Base-by-base conservation (phyloP, 1,140 invertebrate genomes). In the Papilio dardanus region DNA sequence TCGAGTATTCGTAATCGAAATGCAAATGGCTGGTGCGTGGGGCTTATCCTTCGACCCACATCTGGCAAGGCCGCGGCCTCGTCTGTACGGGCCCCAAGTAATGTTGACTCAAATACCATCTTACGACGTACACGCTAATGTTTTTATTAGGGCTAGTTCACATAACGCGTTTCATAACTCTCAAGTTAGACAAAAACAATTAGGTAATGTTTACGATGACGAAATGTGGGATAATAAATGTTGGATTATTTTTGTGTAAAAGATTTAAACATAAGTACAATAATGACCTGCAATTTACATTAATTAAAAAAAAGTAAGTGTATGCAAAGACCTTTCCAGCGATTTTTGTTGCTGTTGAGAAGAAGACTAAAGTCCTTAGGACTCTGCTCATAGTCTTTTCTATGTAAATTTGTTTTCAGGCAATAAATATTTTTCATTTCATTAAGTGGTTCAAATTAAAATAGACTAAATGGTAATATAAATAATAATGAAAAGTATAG, bases 11-110 rank as follows among this genome's bases (percentile, higher is more conserved):
- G 81, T 85, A 93, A 92, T 93, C 83, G 90, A 90, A 88, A 93
- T 93, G 91, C 86, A 92, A 93, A 93, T 92, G 81, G 73, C 66
- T 71, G 81, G 90, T 92, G 89, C 90, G 89, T 93, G 89, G 82
- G 7, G 42, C 83, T 92, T 92, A 93, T 93, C 91, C 91, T 80
- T 65, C 83, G 91, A 87, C 91, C 91, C 84, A 93, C 87, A 93
- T 93, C 91, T 90, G 30, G 74, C 88, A 91, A 92, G 90, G 90
- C 85, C 89, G 85, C 74, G 86, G 78, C 88, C 88, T 85, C 76
- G 81, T 74, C 75, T 42, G 46, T 21, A 50, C 54, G 77, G 58
- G 75, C 75, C 42, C n/a, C 24, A 58, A 6, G 65, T 50, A 75
- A 40, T 71, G 68, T 46, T 71, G 68, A 71, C 68, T 71, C 68